Percentiles rank a stretch among this genome's conserved stretches.
phyloP scores from a whole-genome alignment of 37 sponge, comb jelly and placozoan genomes.

The Tethya wilhelma region DNA sequence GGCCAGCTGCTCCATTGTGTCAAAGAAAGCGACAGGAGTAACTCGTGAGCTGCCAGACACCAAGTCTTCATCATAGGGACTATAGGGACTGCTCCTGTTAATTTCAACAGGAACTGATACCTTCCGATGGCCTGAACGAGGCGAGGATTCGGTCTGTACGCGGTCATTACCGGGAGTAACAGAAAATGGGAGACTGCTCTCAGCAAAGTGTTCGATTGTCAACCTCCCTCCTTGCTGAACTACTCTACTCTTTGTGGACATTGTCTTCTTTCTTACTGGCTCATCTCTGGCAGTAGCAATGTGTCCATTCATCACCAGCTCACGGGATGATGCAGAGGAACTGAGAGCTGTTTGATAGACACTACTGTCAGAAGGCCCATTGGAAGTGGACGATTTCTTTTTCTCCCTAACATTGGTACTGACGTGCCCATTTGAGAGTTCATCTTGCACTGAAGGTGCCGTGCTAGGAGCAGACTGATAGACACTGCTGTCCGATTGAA shows the following conservation, averaged over 20 bases:
- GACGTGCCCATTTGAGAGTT: too few species aligned
- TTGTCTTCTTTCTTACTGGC: background rate
- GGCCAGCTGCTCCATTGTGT: slow-evolving; percentile 31
- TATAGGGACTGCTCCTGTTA: background rate
- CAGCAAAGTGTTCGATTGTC: background rate
- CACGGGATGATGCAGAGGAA: background rate
- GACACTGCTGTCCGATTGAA: too few species aligned
- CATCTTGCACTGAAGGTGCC: too few species aligned
- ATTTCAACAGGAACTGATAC: background rate
- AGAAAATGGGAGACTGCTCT: too few species aligned
- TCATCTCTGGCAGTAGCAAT: background rate
- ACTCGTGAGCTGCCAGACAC: background rate
- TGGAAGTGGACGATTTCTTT: background rate
- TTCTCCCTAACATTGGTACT: background rate
- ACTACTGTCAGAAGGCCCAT: background rate
- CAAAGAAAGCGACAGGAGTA: slow-evolving; percentile 41
- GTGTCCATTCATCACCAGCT: background rate
- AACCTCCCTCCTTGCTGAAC: background rate
- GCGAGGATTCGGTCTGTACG: too few species aligned
- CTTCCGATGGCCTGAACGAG: background rate
- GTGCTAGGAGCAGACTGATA: too few species aligned
- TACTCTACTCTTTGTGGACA: background rate
- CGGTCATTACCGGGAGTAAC: too few species aligned
- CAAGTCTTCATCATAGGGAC: background rate
- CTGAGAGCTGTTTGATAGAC: background rate